Evolutionary conservation across 2,113 vertebrate genomes (phyloP), one percentile per base, ranked within the genome.

Genomic region (Crocuta crocuta): DNA sequence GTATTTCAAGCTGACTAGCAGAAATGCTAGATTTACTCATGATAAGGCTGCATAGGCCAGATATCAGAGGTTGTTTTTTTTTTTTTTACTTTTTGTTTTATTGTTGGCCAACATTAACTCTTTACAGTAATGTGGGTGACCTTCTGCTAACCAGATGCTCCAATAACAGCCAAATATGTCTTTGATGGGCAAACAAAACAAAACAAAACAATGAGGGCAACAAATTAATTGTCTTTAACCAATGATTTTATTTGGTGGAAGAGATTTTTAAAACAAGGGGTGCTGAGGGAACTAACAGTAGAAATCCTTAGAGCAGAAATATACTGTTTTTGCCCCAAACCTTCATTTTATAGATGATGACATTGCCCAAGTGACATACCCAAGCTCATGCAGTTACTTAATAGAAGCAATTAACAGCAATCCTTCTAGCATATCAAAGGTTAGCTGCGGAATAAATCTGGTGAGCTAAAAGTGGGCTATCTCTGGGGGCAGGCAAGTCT

Each of bases 361-460:
- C 90, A 92, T 92, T 87, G n/a, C 94, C 89, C 45, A 55, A 65
- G 78, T 70, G 88, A 45, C 43, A 83, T 48, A 33, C 58, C n/a
- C 76, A 91, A 81, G 76, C 78, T 95, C 91, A 58, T 3, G 7
- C 11, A 88, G 71, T 65, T 76, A 85, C 85, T 97, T 93, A 86
- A 80, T 43, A 87, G 83, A 95, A 89, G 92, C 95, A 87, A 80
- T 92, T 85, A 97, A 50, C 82, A 96, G 48, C 71, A 78, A 43
- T 71, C 71, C 48, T 80, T 86, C 83, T 24, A 85, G 89, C 26
- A 71, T 48, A 90, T 74, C 78, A 95, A 97, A 95, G 95, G 78
- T 96, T 85, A 89, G 70, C 45, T 82, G 91, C 91, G 53, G 78
- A 96, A 83, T 93, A 97, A 82, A 91, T 93, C 91, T 73, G 16